A percentile compares a stretch with the other conserved stretches of the same genome.
Conservation (phyloP, 1,140 invertebrate genomes). For the Achroia grisella region DNA sequence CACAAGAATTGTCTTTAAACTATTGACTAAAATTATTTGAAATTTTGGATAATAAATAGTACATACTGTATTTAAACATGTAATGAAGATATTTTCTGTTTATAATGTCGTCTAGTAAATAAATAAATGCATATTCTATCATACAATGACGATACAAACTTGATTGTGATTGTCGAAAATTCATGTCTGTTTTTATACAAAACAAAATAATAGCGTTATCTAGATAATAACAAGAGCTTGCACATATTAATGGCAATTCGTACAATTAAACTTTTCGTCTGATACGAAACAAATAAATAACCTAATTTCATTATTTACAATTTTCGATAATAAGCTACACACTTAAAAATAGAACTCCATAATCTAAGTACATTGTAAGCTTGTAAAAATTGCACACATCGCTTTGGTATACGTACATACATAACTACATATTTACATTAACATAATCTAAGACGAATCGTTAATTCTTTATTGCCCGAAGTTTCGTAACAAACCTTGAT, state of each 20-base stretch:
- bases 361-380: slow-evolving; percentile 58
- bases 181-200: background rate
- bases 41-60: too few species aligned
- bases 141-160: background rate
- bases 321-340: slow-evolving; percentile 25
- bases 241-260: too few species aligned
- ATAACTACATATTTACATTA: slow-evolving; percentile 69
- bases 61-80: too few species aligned
- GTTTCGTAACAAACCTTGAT: slow-evolving; percentile 40
- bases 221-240: background rate
- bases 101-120: too few species aligned
- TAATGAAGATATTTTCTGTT: too few species aligned
- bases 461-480: slow-evolving; percentile 61
- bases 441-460: slow-evolving; percentile 48
- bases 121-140: too few species aligned
- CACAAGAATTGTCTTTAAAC: too few species aligned
- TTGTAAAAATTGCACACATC: slow-evolving; percentile 72
- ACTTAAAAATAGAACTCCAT: slow-evolving; percentile 32
- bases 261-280: background rate
- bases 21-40: too few species aligned
- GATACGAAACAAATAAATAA: slow-evolving; percentile 47
- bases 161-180: background rate
- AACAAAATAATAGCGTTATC: background rate
- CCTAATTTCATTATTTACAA: slow-evolving; percentile 47
- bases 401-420: slow-evolving; percentile 71